These are phyloP conservation scores for Bombus cullumanus DNA, from an alignment of 1,140 invertebrate genomes.

Conservation along the genomic window DNA sequence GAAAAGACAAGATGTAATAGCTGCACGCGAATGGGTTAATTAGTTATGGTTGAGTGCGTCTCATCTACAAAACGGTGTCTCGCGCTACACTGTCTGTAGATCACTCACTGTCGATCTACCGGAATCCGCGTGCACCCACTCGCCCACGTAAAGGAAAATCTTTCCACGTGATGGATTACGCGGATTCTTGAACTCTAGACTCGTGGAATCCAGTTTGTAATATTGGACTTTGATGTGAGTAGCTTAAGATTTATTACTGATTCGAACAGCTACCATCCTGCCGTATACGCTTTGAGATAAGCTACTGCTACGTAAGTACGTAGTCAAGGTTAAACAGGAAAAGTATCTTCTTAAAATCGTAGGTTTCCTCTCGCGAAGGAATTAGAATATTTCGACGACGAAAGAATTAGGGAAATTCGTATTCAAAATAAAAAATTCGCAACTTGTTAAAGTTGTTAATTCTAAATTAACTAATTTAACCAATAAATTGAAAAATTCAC, in stretches of 20 bases:
- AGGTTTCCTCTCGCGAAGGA: background rate
- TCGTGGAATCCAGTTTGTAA: background rate
- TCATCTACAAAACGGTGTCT: slow-evolving; percentile 14
- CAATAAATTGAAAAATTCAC: too few relatives aligned
- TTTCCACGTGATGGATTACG: background rate
- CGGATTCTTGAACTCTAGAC: background rate
- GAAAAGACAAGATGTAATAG: slow-evolving; percentile 16
- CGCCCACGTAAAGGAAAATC: slow-evolving; percentile 15
- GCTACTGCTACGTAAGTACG: background rate
- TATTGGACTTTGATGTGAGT: background rate
- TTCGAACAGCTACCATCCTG: background rate
- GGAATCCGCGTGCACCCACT: background rate
- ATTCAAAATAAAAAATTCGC: background rate
- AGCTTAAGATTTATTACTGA: background rate
- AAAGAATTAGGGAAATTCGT: background rate
- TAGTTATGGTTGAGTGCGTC: slow-evolving; percentile 23
- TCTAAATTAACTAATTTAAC: too few relatives aligned
- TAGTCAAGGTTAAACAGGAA: too few relatives aligned
- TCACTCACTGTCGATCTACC: slow-evolving; percentile 6
- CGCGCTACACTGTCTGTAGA: background rate
- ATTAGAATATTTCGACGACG: background rate
- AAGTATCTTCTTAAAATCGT: too few relatives aligned
- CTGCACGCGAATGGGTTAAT: slow-evolving; percentile 33
- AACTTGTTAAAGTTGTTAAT: too few relatives aligned
- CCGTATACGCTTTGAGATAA: background rate